Conservation (phyloP, 2,888 invertebrate species). For the Ophion slaviceki region DNA sequence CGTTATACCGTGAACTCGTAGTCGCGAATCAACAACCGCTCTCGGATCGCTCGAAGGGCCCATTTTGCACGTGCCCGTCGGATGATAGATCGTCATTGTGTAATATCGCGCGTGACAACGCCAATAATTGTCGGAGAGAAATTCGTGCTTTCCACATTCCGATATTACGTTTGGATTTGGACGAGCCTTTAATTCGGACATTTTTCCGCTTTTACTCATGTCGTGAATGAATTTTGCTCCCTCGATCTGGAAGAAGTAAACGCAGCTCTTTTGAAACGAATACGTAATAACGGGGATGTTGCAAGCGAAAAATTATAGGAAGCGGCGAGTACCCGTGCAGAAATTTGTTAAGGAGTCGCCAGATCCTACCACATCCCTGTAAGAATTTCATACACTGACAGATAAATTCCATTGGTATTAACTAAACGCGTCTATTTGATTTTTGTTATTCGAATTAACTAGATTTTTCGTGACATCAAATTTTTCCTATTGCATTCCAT, state of each 20-base stretch:
- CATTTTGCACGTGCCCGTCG: slow-evolving; percentile 93
- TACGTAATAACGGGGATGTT: not conserved
- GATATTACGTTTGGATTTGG: slow-evolving; percentile 88
- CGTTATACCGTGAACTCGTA: slow-evolving; percentile 88
- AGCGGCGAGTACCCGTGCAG: too few relatives aligned
- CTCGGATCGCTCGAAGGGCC: slow-evolving; percentile 86
- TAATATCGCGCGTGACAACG: slow-evolving; percentile 91
- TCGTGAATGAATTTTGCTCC: slow-evolving; percentile 89
- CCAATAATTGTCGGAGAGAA: slow-evolving; percentile 90
- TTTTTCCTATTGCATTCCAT: too few relatives aligned
- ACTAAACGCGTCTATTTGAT: too few relatives aligned
- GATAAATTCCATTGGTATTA: too few relatives aligned
- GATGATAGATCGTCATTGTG: slow-evolving; percentile 92
- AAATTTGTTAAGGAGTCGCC: too few relatives aligned
- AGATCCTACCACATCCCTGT: too few relatives aligned
- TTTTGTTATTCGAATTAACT: too few relatives aligned
- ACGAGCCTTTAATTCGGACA: slow-evolving; percentile 86
- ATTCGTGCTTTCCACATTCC: slow-evolving; percentile 87
- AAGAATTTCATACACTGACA: too few relatives aligned
- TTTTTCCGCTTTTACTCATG: slow-evolving; percentile 86
- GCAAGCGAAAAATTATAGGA: not conserved
- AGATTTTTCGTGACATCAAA: too few relatives aligned
- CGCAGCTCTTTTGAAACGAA: not conserved
- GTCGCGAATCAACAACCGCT: slow-evolving; percentile 90
- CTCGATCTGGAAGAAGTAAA: slow-evolving; percentile 86